Base-by-base conservation (phyloP, 1,140 invertebrate genomes). In the Steinernema khuongi region DNA sequence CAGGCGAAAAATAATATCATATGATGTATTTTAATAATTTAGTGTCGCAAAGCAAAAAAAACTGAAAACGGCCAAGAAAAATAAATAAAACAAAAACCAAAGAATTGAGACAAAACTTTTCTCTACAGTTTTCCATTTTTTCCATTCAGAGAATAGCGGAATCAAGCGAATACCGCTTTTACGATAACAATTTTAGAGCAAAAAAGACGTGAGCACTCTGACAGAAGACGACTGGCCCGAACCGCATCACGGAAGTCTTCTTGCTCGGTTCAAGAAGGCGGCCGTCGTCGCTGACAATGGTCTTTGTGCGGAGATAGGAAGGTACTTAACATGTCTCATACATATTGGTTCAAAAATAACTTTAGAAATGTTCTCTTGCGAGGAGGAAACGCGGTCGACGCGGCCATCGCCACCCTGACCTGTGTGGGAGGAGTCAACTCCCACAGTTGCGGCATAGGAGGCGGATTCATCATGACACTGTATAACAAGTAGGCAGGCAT, bases 361-460 rank as follows among this genome's bases (percentile, higher is more conserved):
- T 85, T 71, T 81, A 93, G 92, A 79, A 86, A 90, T n/a, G 90
- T 94, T 1, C 85, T 95, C 1, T 79, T 89, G n/a, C 87, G 88
- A 70, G 92, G 92, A 85, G 94, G 94, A 0, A 92, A 91, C 76
- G 93, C 92, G 0, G 91, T 94, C 19, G 94, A 96, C 85, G 91
- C 92, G 1, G 90, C 92, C 0, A 90, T 96, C 31, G 91, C 92
- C 0, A 87, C 91, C 0, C 87, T 93, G 80, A 90, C 95, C 71
- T 96, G 94, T 88, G 91, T 92, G 79, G 92, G 93, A 0, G 88
- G 94, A 0, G 87, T 92, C 1, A 91, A 93, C 81, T 88, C 91
- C 76, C 92, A 94, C 78, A 92, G 91, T 83, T 90, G 92, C 89
- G 94, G 94, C 0, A 81, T 94, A 0, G 93, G 94, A 1, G 94